Evolutionary conservation across 2,113 vertebrate genomes (phyloP).

Genomic region (Glaucidium brasilianum): DNA sequence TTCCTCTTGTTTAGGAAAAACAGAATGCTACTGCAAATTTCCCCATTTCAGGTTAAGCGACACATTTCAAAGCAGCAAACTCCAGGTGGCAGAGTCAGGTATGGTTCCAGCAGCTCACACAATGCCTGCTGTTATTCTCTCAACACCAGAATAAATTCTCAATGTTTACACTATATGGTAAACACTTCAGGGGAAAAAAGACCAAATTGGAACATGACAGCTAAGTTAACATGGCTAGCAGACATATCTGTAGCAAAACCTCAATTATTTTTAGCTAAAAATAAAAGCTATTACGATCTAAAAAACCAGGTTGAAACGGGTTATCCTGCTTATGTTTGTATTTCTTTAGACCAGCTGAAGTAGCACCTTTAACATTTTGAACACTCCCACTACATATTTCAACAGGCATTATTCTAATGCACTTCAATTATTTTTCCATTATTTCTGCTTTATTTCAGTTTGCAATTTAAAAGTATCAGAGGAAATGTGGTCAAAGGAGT

Average conservation of each 20-base stretch:
- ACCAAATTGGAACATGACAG: background rate
- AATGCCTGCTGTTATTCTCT: background rate
- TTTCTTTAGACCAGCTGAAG: background rate
- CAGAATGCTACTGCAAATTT: background rate
- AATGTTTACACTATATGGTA: background rate
- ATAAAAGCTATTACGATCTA: background rate
- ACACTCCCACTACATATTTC: background rate
- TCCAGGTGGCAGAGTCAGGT: constrained; percentile 44
- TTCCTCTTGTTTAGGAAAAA: background rate
- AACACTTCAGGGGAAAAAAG: background rate
- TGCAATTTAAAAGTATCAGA: constrained; percentile 1
- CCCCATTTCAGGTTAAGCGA: background rate
- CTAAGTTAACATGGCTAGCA: background rate
- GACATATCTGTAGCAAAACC: background rate
- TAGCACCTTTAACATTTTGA: background rate
- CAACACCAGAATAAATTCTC: background rate
- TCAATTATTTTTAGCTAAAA: background rate
- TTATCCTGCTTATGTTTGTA: background rate
- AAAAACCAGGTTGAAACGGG: background rate
- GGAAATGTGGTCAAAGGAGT: background rate
- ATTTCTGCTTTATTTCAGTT: background rate
- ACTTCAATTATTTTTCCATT: constrained; percentile 15
- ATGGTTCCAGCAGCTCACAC: background rate
- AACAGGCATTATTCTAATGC: background rate
- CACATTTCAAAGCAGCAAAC: background rate